These are phyloP conservation scores for Nesogale talazaci DNA, from an alignment of 2,113 vertebrate species.

Conservation along the genomic window DNA sequence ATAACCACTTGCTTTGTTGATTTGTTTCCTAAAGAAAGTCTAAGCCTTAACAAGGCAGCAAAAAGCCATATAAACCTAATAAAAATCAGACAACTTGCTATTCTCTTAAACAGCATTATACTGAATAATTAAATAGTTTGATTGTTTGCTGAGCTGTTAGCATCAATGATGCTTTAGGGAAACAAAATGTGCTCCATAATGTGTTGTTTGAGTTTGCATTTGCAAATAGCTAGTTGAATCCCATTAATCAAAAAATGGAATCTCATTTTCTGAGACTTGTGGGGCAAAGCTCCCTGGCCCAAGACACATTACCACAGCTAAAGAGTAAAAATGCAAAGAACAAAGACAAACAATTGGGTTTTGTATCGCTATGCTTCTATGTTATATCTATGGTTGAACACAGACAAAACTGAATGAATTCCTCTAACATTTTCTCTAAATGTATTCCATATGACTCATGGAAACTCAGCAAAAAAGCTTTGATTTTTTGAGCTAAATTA, in stretches of 20 bases:
- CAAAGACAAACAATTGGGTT: background rate
- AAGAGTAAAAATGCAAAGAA: background rate
- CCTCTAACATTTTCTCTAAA: background rate
- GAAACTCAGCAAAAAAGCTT: constrained; percentile 1
- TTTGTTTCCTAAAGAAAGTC: constrained; percentile 47
- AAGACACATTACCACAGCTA: background rate
- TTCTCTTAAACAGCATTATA: constrained; percentile 53
- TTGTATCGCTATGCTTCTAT: background rate
- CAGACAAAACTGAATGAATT: background rate
- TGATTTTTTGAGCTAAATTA: background rate
- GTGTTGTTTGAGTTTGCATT: background rate
- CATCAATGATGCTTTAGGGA: background rate
- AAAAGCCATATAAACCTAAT: constrained; percentile 51
- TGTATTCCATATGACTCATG: background rate
- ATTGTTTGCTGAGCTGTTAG: constrained; percentile 53
- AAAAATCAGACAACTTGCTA: constrained; percentile 51
- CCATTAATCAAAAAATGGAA: background rate
- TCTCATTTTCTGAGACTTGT: background rate
- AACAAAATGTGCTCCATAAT: background rate
- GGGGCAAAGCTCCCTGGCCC: background rate
- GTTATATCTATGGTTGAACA: background rate
- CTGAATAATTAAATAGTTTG: constrained; percentile 66
- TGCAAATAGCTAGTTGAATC: constrained; percentile 33
- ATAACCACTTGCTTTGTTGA: background rate
- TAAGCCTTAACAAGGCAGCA: background rate